Conservation (phyloP, 2,888 invertebrate genomes). For the Drosophila nr. medialis region DNA sequence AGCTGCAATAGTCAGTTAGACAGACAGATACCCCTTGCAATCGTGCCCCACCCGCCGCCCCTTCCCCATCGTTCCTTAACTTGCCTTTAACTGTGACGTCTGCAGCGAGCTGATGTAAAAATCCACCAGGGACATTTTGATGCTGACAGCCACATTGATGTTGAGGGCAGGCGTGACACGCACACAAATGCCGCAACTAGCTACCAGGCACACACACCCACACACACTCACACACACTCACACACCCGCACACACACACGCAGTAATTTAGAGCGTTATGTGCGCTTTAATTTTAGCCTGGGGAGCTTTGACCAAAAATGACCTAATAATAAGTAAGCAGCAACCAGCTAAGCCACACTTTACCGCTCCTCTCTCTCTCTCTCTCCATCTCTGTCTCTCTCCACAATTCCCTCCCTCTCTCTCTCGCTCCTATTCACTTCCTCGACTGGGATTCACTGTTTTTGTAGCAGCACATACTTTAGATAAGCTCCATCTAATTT, state of each 20-base stretch:
- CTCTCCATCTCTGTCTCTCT: background rate
- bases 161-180: constrained; percentile 42
- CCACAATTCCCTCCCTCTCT: background rate
- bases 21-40: constrained; percentile 5
- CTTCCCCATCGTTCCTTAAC: background rate
- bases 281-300: constrained; percentile 52
- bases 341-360: background rate
- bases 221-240: constrained; percentile 1
- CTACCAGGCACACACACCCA: constrained; percentile 21
- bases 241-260: background rate
- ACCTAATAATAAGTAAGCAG: constrained; percentile 56
- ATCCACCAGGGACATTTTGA: constrained; percentile 56
- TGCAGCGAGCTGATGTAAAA: constrained; percentile 41
- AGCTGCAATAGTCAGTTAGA: constrained; percentile 54
- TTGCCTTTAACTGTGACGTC: constrained; percentile 40
- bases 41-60: background rate
- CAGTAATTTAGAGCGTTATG: constrained; percentile 30
- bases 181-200: constrained; percentile 38
- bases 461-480: constrained; percentile 45
- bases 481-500: constrained; percentile 68
- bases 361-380: background rate
- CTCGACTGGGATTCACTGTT: background rate
- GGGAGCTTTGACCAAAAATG: constrained; percentile 52
- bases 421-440: background rate
- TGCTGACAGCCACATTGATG: constrained; percentile 59